A percentile compares a stretch with the other conserved stretches of the same genome.
Evolutionary conservation across 2,888 invertebrate genomes (phyloP).

Genomic region (Drosophila demipolita): DNA sequence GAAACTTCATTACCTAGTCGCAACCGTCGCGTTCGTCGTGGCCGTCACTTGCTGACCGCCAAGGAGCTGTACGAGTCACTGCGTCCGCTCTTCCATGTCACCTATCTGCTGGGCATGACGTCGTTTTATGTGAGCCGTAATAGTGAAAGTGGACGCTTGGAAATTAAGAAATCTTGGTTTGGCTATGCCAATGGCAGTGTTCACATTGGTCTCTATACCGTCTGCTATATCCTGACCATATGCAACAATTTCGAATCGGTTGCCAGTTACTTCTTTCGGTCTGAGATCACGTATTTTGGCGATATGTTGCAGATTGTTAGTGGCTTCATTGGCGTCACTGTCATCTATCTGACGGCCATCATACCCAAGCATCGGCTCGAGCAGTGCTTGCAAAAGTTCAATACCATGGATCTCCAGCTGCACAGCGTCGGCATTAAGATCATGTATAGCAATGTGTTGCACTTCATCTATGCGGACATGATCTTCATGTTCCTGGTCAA

Average conservation of each 20-base stretch:
- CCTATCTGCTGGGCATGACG: slow-evolving; percentile 81
- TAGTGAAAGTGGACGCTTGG: slow-evolving; percentile 49
- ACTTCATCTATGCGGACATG: slow-evolving; percentile 76
- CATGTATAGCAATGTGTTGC: slow-evolving; percentile 82
- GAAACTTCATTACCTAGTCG: slow-evolving; percentile 46
- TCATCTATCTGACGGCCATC: slow-evolving; percentile 81
- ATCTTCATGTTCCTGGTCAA: slow-evolving; percentile 70
- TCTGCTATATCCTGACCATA: slow-evolving; percentile 79
- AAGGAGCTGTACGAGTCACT: slow-evolving; percentile 81
- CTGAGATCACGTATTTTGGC: slow-evolving; percentile 82
- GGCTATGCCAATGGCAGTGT: slow-evolving; percentile 77
- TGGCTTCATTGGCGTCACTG: slow-evolving; percentile 82
- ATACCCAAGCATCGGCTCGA: slow-evolving; percentile 79
- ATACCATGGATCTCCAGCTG: slow-evolving; percentile 78
- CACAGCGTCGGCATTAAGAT: slow-evolving; percentile 81
- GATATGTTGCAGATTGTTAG: slow-evolving; percentile 83
- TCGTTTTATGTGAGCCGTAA: slow-evolving; percentile 76
- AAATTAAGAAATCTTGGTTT: slow-evolving; percentile 77
- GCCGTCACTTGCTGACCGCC: slow-evolving; percentile 73
- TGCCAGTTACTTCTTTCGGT: slow-evolving; percentile 83
- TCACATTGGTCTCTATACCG: slow-evolving; percentile 71
- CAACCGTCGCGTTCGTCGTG: slow-evolving; percentile 51
- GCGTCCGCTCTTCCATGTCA: slow-evolving; percentile 78
- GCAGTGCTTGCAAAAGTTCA: slow-evolving; percentile 72
- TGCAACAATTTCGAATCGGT: slow-evolving; percentile 82